Base-by-base conservation (phyloP, 1,140 invertebrate species). In the Parasteatoda tepidariorum region DNA sequence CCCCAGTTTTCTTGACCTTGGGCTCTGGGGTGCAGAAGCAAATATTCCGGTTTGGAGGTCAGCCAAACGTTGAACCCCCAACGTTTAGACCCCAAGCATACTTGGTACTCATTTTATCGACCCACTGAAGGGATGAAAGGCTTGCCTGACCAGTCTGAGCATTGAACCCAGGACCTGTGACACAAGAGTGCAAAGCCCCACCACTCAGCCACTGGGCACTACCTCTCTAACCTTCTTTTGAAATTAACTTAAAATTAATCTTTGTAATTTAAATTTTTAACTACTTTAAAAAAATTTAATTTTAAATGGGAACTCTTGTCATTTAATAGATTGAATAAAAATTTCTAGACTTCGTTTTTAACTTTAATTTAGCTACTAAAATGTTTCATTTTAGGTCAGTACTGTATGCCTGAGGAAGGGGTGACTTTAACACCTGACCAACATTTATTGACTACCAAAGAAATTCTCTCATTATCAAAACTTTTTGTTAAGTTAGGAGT, bases 381-480 rank as follows among this genome's bases (percentile, higher is more conserved):
- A 68, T 5, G 3, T 82, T 71, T 57, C 54, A 33, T 38, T 57
- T 22, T 71, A 97, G 95, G 95, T 90, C 92, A 93, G 68, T 99
- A 99, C 88, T 99, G 97, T 88, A 99, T 99, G 97, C 97, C 97
- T 28, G 94, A 93, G 48, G 96, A 98, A 89, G 98, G 98, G 28
- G 95, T 99, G 66, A 90, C 92, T 48, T 89, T 99, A 33, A 93
- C 94, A 54, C 91, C 92, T 76, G 93, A 93, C 86, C 88, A 92
- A 22, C 90, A 93, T 83, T 90, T 99, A 68, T 89, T 99, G 38
- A 93, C 92, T n/a, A 93, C 93, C 3, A 92, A 93, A 66, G 98
- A 99, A 92, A 93, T 99, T 64, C 87, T 95, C 30, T 90, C 91
- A 26, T 86, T 99, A 61, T 93, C 95, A 5, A 90, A 92, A 84